Evolutionary conservation across 2,113 vertebrate species (phyloP).

Genomic region (Pelmatolapia mariae): DNA sequence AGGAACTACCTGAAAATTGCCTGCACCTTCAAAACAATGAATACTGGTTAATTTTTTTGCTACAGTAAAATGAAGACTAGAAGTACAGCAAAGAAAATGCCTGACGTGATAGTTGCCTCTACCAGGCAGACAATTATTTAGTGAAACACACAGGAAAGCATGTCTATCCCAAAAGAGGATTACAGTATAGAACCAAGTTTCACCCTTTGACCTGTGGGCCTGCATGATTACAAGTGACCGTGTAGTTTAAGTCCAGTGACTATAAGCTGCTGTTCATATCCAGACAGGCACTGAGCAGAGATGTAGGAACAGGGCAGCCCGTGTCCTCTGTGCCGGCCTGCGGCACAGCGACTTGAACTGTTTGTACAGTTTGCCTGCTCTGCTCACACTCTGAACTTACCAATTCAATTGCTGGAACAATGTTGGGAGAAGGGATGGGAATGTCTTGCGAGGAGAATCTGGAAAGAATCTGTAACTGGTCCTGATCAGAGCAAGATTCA

Average conservation of each 20-base stretch:
- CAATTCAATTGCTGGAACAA: slow-evolving; percentile 9
- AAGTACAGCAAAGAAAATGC: background rate
- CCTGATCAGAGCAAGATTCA: slow-evolving; percentile 77
- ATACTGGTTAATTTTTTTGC: background rate
- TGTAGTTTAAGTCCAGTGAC: background rate
- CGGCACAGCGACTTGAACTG: background rate
- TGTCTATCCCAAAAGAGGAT: background rate
- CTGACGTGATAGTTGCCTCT: background rate
- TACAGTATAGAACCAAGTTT: slow-evolving; percentile 11
- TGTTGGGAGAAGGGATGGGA: slow-evolving; percentile 53
- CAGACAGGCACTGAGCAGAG: slow-evolving; percentile 25
- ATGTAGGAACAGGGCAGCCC: background rate
- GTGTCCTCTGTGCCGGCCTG: background rate
- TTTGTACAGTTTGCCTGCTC: background rate
- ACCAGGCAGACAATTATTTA: background rate
- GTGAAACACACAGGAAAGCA: background rate
- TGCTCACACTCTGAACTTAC: slow-evolving; percentile 37
- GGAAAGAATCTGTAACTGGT: slow-evolving; percentile 83
- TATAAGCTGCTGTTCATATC: slow-evolving; percentile 40
- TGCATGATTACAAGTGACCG: background rate
- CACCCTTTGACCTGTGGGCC: background rate
- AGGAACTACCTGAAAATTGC: background rate
- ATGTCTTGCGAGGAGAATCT: slow-evolving; percentile 81
- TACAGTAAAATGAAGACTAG: slow-evolving; percentile 8
- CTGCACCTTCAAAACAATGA: background rate